Evolutionary conservation across 1,140 invertebrate genomes (phyloP).

Genomic region (Sitophilus oryzae): DNA sequence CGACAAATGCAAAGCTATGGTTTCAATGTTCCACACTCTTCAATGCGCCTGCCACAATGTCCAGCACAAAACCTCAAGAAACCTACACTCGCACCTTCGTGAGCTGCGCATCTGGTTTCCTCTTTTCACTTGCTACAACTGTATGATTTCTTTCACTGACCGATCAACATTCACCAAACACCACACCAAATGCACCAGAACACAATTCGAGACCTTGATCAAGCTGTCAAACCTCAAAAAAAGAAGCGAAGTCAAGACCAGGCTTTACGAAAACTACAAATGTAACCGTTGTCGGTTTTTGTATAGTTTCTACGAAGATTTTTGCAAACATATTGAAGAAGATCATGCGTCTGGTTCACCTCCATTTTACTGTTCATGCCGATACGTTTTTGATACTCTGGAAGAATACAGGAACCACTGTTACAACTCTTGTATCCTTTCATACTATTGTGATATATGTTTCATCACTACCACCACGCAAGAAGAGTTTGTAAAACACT

Average conservation of each 20-base stretch:
- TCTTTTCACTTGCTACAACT: slow-evolving; percentile 53
- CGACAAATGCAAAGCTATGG: slow-evolving; percentile 39
- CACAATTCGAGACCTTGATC: slow-evolving; percentile 30
- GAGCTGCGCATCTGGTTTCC: slow-evolving; percentile 37
- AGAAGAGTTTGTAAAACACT: slow-evolving; percentile 35
- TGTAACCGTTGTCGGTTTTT: slow-evolving; percentile 36
- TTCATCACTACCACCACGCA: slow-evolving; percentile 29
- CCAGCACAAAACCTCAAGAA: slow-evolving; percentile 27
- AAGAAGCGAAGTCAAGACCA: slow-evolving; percentile 32
- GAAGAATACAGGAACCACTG: slow-evolving; percentile 37
- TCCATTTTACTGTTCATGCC: slow-evolving; percentile 30
- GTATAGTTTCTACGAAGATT: slow-evolving; percentile 39
- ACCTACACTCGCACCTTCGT: slow-evolving; percentile 35
- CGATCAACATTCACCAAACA: slow-evolving; percentile 35
- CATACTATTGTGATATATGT: slow-evolving; percentile 40
- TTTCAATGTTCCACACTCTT: slow-evolving; percentile 35
- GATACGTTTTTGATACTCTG: slow-evolving; percentile 26
- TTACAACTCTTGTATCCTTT: slow-evolving; percentile 33
- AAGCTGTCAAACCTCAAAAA: slow-evolving; percentile 33
- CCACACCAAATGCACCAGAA: slow-evolving; percentile 27
- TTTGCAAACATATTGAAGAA: slow-evolving; percentile 35
- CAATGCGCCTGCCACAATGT: slow-evolving; percentile 38
- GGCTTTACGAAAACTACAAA: slow-evolving; percentile 39
- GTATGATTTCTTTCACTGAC: slow-evolving; percentile 49
- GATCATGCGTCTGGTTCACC: slow-evolving; percentile 26